These are phyloP conservation scores for Apostichopus japonicus DNA, from an alignment of 35 echinoderm and acorn worm genomes.

Conservation along the genomic window DNA sequence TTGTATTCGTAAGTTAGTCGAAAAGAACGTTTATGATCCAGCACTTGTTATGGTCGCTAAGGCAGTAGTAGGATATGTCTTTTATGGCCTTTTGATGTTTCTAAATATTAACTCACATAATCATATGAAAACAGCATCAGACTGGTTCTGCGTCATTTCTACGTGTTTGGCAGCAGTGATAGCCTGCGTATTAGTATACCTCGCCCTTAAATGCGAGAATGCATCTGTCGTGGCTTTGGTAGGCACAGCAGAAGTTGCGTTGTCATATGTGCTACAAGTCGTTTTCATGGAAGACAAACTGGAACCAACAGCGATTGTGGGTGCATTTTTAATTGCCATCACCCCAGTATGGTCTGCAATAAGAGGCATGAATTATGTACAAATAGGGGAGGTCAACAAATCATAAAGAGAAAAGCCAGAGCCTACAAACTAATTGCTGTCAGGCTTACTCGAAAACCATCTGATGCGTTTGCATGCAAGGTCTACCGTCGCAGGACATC, in stretches of 20 bases:
- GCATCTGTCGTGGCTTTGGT: not conserved
- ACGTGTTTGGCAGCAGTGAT: not conserved
- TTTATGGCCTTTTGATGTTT: not conserved
- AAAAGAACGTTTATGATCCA: not conserved
- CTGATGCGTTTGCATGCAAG: too few relatives aligned
- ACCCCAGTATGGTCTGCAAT: not conserved
- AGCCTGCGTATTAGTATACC: not conserved
- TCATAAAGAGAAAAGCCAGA: too few relatives aligned
- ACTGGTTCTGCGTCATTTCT: not conserved
- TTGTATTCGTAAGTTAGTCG: not conserved
- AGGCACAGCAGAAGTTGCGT: not conserved
- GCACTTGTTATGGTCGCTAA: not conserved
- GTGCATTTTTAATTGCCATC: not conserved
- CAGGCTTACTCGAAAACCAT: too few relatives aligned
- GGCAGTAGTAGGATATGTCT: not conserved
- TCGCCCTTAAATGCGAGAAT: not conserved
- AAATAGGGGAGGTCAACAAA: too few relatives aligned
- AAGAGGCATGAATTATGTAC: too few relatives aligned
- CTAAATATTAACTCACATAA: not conserved
- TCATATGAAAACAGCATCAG: not conserved
- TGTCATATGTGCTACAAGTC: conserved; percentile 4
- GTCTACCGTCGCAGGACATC: too few relatives aligned
- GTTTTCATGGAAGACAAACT: not conserved
- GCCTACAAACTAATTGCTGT: too few relatives aligned
- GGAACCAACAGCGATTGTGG: not conserved